Percentiles rank a stretch among this genome's conserved stretches.
Evolutionary conservation across 2,888 invertebrate genomes (phyloP).

Genomic region (Agrochola macilenta): DNA sequence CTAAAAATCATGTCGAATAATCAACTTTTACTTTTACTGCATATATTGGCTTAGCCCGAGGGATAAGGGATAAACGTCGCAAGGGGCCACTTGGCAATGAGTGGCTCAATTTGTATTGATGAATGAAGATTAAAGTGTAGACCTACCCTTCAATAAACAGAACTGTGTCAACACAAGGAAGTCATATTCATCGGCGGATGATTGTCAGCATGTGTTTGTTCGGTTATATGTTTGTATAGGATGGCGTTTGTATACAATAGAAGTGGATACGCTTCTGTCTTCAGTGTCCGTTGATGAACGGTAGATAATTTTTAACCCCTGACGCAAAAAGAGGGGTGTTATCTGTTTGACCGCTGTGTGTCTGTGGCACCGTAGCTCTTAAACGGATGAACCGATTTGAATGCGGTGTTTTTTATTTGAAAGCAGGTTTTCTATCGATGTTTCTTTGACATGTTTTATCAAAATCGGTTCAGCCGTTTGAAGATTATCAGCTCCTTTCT

Average conservation of each 20-base stretch:
- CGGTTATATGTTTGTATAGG: slow-evolving; percentile 27
- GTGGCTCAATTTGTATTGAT: slow-evolving; percentile 70
- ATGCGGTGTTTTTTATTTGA: no score
- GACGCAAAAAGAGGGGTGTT: no score
- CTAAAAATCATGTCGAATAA: slow-evolving; percentile 81
- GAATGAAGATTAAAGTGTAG: slow-evolving; percentile 61
- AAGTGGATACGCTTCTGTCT: slow-evolving; percentile 19
- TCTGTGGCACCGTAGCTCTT: no score
- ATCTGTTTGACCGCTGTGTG: no score
- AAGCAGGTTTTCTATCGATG: no score
- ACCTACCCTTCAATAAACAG: slow-evolving; percentile 52
- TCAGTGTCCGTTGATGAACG: slow-evolving; percentile 6
- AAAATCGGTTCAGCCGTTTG: no score
- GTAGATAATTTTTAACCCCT: background rate
- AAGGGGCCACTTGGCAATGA: slow-evolving; percentile 71
- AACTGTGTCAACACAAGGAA: slow-evolving; percentile 50
- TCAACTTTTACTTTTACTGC: slow-evolving; percentile 82
- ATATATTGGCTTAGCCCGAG: slow-evolving; percentile 76
- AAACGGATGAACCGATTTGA: no score
- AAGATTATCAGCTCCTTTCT: no score
- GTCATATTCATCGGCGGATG: slow-evolving; percentile 24
- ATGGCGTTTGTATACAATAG: slow-evolving; percentile 24
- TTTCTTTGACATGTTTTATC: no score
- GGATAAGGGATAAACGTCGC: slow-evolving; percentile 63
- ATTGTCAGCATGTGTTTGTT: slow-evolving; percentile 41